Evolutionary conservation across 2,113 vertebrate genomes (phyloP).

Genomic region (Oryzias melastigma): DNA sequence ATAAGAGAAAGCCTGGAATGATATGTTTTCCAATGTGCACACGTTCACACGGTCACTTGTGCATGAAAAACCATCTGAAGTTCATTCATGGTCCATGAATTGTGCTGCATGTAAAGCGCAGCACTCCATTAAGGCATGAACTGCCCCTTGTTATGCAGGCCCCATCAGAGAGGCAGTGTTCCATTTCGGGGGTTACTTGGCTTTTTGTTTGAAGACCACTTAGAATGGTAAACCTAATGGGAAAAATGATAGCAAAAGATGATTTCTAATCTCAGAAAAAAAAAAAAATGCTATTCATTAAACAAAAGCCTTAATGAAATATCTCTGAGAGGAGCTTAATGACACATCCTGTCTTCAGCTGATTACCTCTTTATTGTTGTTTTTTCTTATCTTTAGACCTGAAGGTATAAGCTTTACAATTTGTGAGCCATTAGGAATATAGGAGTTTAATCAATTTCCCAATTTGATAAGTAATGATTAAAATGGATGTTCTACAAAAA

Average conservation of each 20-base stretch:
- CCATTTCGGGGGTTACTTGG: constrained; percentile 40
- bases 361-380: no score
- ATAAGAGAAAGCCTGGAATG: constrained; percentile 17
- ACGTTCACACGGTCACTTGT: not conserved
- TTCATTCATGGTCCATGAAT: constrained; percentile 2
- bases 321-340: no score
- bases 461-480: no score
- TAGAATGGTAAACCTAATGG: constrained; percentile 37
- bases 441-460: no score
- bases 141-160: constrained; percentile 23
- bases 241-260: constrained; percentile 49
- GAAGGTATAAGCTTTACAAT: no score
- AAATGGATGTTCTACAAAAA: no score
- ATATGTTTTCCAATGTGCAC: constrained; percentile 11
- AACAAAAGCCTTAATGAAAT: no score
- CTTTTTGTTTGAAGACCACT: constrained; percentile 35
- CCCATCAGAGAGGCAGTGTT: constrained; percentile 33
- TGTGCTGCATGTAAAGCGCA: constrained; percentile 10
- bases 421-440: no score
- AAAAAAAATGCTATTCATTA: constrained; percentile 5
- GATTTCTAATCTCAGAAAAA: constrained; percentile 42
- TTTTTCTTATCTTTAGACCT: no score
- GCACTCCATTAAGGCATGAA: constrained; percentile 4
- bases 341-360: no score
- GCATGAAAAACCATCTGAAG: not conserved